phyloP scores from a whole-genome alignment of 2,797 vertebrate species.

The Knipowitschia caucasica region DNA sequence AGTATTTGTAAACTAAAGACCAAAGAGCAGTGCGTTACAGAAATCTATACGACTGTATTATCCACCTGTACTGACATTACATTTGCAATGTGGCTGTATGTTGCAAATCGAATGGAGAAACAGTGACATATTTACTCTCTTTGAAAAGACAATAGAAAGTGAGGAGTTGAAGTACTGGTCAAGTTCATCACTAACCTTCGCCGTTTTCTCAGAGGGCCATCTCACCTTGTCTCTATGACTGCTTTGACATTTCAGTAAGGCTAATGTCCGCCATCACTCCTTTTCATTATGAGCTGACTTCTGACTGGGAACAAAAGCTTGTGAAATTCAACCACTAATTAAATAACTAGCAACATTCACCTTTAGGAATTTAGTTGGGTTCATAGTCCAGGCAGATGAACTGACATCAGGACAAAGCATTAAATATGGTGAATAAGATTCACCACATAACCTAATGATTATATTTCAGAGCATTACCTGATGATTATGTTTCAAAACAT shows the following conservation, averaged over 20 bases:
- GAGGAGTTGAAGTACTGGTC: background rate
- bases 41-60: too few relatives aligned
- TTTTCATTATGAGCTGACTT: slow-evolving; percentile 17
- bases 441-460: too few relatives aligned
- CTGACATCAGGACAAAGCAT: too few relatives aligned
- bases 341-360: background rate
- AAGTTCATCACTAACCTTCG: slow-evolving; percentile 30
- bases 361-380: background rate
- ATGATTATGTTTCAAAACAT: too few relatives aligned
- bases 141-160: background rate
- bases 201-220: slow-evolving; percentile 21
- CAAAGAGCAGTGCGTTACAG: too few relatives aligned
- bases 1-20: too few relatives aligned
- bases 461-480: too few relatives aligned
- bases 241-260: slow-evolving; percentile 47
- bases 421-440: too few relatives aligned
- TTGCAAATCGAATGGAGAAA: background rate
- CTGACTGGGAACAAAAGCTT: background rate
- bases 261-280: slow-evolving; percentile 41
- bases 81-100: background rate
- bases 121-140: background rate
- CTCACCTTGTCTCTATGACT: slow-evolving; percentile 19
- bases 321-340: background rate
- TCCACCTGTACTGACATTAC: too few relatives aligned
- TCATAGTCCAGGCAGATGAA: background rate